Evolutionary conservation across 2,797 vertebrate species (phyloP).

Genomic region (Antrozous pallidus): DNA sequence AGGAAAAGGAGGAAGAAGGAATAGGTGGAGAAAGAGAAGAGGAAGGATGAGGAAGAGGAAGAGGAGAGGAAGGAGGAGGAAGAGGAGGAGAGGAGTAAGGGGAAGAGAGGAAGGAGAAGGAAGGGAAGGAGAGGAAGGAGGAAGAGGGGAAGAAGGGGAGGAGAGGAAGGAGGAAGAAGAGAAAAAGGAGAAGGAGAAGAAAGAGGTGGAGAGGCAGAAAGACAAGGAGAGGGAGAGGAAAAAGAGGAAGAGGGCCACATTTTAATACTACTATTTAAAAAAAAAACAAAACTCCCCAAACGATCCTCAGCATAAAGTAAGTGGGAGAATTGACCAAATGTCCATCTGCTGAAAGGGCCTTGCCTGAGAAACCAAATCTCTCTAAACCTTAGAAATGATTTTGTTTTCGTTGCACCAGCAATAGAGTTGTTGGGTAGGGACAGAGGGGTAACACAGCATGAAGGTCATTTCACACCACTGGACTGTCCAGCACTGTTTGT

Average conservation of each 20-base stretch:
- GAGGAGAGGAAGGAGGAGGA: no score
- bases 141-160: rapidly evolving
- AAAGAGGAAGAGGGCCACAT: neutral
- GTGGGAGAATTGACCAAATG: neutral
- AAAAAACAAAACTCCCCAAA: neutral
- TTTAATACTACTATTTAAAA: neutral
- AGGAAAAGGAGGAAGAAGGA: rapidly evolving
- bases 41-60: no score
- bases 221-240: no score
- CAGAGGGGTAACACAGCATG: neutral
- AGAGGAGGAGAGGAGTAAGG: no score
- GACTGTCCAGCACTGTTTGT: rapidly evolving
- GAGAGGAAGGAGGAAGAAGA: no score
- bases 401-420: neutral
- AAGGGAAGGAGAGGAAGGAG: rapidly evolving
- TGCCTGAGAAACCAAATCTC: neutral
- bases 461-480: neutral
- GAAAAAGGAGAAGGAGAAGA: no score
- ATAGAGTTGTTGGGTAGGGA: neutral
- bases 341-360: neutral
- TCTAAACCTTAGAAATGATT: neutral
- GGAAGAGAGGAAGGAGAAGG: no score
- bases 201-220: no score
- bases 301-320: neutral
- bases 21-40: neutral